phyloP scores from a whole-genome alignment of 2,888 invertebrate genomes.

The Phasia obesa region DNA sequence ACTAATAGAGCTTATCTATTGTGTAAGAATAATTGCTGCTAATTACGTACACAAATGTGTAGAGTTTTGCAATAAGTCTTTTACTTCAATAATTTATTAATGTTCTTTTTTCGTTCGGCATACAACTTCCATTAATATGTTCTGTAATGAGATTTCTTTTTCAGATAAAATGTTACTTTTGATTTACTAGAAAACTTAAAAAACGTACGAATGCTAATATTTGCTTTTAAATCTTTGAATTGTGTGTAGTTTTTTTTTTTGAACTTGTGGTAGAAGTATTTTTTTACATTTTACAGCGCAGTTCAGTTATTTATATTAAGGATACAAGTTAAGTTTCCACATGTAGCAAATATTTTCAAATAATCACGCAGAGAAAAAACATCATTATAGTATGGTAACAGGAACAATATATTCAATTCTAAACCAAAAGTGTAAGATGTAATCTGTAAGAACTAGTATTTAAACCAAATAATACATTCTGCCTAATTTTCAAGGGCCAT shows the following conservation, averaged over 20 bases:
- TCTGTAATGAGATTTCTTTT: not conserved
- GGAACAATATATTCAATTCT: too few species aligned
- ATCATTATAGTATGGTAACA: too few species aligned
- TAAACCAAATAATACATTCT: too few species aligned
- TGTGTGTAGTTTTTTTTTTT: not conserved
- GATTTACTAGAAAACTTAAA: constrained; percentile 44
- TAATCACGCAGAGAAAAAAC: too few species aligned
- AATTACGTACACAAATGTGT: constrained; percentile 49
- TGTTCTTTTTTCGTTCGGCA: constrained; percentile 21
- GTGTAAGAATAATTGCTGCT: constrained; percentile 57
- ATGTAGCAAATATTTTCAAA: too few species aligned
- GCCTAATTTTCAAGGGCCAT: too few species aligned
- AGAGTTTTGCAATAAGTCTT: constrained; percentile 51
- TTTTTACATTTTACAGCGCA: too few species aligned
- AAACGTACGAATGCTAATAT: not conserved
- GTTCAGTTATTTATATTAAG: too few species aligned
- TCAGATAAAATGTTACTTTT: constrained; percentile 27
- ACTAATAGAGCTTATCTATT: constrained; percentile 49
- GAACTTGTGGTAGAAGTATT: not conserved
- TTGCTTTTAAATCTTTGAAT: not conserved
- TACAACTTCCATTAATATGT: not conserved
- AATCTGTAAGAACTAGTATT: too few species aligned
- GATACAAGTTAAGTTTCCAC: too few species aligned
- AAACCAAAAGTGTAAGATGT: too few species aligned
- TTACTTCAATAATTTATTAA: constrained; percentile 33